Evolutionary conservation across 2,113 vertebrate species (phyloP).

Genomic region (Petrocephalus zakoni): DNA sequence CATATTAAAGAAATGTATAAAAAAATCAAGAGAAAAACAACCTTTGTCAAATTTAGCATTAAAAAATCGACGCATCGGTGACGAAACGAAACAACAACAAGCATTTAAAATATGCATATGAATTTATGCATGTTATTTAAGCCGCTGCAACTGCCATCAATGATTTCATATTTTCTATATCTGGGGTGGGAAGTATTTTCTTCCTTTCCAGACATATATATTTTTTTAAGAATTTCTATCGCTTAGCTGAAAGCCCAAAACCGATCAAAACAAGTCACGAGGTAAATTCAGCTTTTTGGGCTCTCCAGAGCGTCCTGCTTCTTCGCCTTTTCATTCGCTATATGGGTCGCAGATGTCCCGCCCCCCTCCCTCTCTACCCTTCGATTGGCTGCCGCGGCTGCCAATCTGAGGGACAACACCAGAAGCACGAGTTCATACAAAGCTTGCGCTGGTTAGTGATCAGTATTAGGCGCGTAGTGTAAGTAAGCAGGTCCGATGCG

Average conservation of each 20-base stretch:
- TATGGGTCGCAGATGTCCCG: conserved; percentile 44
- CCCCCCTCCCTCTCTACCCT: conserved; percentile 30
- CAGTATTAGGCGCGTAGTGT: conserved; percentile 63
- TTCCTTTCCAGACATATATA: neutral
- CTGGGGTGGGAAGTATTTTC: neutral
- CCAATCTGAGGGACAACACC: conserved; percentile 55
- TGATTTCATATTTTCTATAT: neutral
- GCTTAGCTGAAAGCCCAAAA: conserved; percentile 16
- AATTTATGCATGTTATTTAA: neutral
- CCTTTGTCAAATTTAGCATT: neutral
- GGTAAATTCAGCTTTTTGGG: conserved; percentile 46
- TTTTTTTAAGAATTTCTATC: neutral
- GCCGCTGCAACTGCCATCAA: neutral
- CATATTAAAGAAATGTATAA: neutral
- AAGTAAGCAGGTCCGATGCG: conserved; percentile 62
- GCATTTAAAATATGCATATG: neutral
- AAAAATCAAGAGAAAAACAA: neutral
- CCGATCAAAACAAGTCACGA: conserved; percentile 52
- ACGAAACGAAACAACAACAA: conserved; percentile 7
- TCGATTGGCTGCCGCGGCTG: conserved; percentile 54
- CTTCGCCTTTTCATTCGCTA: conserved; percentile 59
- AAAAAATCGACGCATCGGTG: neutral
- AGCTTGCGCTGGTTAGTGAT: conserved; percentile 52
- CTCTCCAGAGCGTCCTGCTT: conserved; percentile 56
- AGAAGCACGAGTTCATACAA: conserved; percentile 64